Evolutionary conservation across 2,113 vertebrate species (phyloP).

Genomic region (Cinclus mexicanus): DNA sequence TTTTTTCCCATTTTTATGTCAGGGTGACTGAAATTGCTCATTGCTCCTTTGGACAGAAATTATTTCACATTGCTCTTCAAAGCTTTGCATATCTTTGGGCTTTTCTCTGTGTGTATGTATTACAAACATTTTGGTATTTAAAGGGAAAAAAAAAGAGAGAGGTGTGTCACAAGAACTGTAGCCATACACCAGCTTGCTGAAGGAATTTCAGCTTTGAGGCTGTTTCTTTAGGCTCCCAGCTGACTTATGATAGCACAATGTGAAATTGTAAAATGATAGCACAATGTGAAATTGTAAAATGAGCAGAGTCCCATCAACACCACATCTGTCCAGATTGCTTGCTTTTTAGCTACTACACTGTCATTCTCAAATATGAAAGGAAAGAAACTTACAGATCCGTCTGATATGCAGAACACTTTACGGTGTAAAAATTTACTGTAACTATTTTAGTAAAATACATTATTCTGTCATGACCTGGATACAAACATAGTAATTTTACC

Average conservation of each 20-base stretch:
- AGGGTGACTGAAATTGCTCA: neutral
- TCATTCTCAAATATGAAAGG: conserved; percentile 28
- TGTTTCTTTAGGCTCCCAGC: neutral
- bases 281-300: neutral
- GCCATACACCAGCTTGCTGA: neutral
- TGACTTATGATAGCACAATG: neutral
- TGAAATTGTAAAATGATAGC: neutral
- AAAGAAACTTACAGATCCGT: neutral
- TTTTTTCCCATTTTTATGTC: neutral
- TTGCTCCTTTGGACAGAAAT: neutral
- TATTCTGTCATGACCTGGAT: neutral
- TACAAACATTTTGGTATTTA: neutral
- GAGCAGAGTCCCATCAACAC: conserved; percentile 24
- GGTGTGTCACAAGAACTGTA: neutral
- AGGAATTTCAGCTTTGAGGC: neutral
- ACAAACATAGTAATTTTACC: neutral
- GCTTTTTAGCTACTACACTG: neutral
- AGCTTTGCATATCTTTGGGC: neutral
- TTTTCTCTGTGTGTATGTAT: neutral
- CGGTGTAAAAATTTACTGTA: neutral
- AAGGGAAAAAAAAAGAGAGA: neutral
- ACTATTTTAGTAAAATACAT: neutral
- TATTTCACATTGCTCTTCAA: neutral
- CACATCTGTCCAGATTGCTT: conserved; percentile 40
- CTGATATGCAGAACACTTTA: neutral